A percentile compares a stretch with the other conserved stretches of the same genome.
These are phyloP conservation scores for Vollenhovia emeryi DNA, from an alignment of 1,140 invertebrate species.

Conservation along the genomic window DNA sequence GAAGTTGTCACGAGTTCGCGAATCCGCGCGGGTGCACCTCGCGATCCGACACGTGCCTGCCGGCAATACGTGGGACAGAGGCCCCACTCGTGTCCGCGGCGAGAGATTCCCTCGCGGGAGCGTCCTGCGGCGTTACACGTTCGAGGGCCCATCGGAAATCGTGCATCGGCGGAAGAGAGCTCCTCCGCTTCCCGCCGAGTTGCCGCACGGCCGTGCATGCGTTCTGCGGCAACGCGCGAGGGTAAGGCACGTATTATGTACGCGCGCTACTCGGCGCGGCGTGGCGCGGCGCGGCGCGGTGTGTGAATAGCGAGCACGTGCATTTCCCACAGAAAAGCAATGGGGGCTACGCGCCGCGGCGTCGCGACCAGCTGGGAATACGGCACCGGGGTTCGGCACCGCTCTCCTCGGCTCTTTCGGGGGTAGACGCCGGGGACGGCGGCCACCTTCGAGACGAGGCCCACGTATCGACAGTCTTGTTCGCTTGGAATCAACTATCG, in stretches of 20 bases:
- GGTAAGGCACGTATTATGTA: slow-evolving; percentile 67
- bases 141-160: slow-evolving; percentile 33
- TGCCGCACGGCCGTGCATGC: slow-evolving; percentile 49
- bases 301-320: slow-evolving; percentile 84
- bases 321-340: slow-evolving; percentile 84
- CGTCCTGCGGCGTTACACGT: slow-evolving; percentile 4
- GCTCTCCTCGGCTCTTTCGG: slow-evolving; percentile 57
- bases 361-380: slow-evolving; percentile 75
- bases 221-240: slow-evolving; percentile 64
- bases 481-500: background rate
- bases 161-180: slow-evolving; percentile 28
- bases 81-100: background rate
- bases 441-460: slow-evolving; percentile 14
- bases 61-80: background rate
- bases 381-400: slow-evolving; percentile 62
- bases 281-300: slow-evolving; percentile 56
- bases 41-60: background rate
- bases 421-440: slow-evolving; percentile 8
- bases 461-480: slow-evolving; percentile 18
- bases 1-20: background rate
- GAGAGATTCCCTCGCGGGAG: background rate
- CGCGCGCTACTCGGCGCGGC: slow-evolving; percentile 31
- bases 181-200: slow-evolving; percentile 36
- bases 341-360: slow-evolving; percentile 65
- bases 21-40: background rate